Evolutionary conservation across 2,888 invertebrate species (phyloP), one percentile per base, ranked within the genome.

Genomic region (Drosophila demipolita): DNA sequence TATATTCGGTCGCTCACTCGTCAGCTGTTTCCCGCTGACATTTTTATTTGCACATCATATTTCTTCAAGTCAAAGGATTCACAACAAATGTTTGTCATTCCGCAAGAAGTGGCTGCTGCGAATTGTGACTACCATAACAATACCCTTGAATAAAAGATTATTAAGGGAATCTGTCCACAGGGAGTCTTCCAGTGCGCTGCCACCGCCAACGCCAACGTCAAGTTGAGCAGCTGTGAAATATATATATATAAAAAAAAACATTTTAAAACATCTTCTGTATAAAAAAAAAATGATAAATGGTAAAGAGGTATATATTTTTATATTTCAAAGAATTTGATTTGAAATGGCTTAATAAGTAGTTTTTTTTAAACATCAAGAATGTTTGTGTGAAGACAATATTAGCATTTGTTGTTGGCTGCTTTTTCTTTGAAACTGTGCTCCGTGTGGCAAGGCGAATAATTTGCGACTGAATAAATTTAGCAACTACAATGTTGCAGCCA

Each of bases 31-130:
- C 29, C 77, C 60, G 65, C 80, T 75, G 75, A 54, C 69, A 59
- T 62, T 76, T 76, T 76, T 79, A 76, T 76, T 78, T 69, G 57
- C 63, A 32, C 55, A 55, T 50, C 32, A 36, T 35, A 54, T 78
- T 70, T 40, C 35, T 48, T 38, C 48, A 58, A 53, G 26, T 65
- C 60, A 75, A 60, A 79, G 66, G 55, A 66, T 75, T 74, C 79
- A 36, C 64, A 67, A 55, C 54, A 29, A 29, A 29, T 45, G 11
- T 49, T 26, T 60, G 54, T 32, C 23, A 70, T 70, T 64, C 72
- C 50, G 49, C 32, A 38, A 48, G 11, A 35, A 33, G 15, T 55
- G 26, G 29, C 58, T 36, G 50, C 38, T 63, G 23, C 58, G 55
- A 36, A 65, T 48, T 40, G 26, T 57, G 49, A 17, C 54, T 61